Evolutionary conservation across 2,888 invertebrate species (phyloP).

Genomic region (Deilephila porcellus): DNA sequence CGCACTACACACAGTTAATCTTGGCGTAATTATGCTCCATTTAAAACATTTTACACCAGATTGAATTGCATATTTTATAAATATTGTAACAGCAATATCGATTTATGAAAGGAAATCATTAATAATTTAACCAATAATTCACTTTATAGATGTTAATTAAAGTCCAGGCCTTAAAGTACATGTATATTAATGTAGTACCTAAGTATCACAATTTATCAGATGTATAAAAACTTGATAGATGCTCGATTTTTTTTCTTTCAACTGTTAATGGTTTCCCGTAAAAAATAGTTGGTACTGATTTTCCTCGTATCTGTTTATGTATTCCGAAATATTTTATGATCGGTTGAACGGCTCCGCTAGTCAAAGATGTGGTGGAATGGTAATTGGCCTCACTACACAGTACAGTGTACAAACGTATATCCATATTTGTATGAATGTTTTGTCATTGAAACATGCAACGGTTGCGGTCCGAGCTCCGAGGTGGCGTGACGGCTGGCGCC

Average conservation of each 20-base stretch:
- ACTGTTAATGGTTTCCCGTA: neutral
- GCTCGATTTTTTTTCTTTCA: no score
- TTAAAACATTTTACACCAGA: neutral
- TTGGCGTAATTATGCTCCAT: neutral
- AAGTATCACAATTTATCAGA: no score
- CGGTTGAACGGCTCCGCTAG: neutral
- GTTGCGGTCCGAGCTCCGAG: slow-evolving; percentile 27
- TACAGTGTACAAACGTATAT: neutral
- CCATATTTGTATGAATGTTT: slow-evolving; percentile 37
- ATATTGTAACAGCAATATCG: no score
- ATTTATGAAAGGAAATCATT: no score
- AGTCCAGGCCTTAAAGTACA: no score
- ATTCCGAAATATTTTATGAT: neutral
- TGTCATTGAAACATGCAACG: slow-evolving; percentile 32
- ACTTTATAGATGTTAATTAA: no score
- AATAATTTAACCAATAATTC: no score
- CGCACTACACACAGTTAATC: neutral
- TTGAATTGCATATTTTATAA: neutral
- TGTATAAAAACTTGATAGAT: no score
- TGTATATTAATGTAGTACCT: no score
- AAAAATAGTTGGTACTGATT: neutral
- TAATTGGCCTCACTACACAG: neutral
- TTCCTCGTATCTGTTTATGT: neutral
- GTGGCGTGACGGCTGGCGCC: slow-evolving; percentile 38
- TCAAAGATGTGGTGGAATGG: slow-evolving; percentile 1